Evolutionary conservation across 1,140 invertebrate species (phyloP).

Genomic region (Frieseomelitta varia): DNA sequence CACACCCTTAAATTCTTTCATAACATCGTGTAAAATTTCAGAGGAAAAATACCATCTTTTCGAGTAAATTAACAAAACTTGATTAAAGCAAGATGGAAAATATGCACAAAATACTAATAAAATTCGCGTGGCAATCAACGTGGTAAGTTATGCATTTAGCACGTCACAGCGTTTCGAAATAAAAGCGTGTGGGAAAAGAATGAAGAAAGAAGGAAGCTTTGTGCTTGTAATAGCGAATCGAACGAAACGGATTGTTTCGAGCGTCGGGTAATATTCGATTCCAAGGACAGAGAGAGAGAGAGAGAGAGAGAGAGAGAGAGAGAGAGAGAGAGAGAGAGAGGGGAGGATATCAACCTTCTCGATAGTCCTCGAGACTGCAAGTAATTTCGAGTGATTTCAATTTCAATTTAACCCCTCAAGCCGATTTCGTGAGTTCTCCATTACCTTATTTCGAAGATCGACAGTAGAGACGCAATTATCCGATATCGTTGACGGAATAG

Average conservation of each 20-base stretch:
- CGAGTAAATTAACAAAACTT: no score
- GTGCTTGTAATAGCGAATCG: background rate
- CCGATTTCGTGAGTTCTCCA: slow-evolving; percentile 69
- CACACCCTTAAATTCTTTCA: background rate
- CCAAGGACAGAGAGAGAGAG: background rate
- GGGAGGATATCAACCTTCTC: slow-evolving; percentile 18
- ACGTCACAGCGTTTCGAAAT: no score
- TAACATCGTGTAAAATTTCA: background rate
- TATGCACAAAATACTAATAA: no score
- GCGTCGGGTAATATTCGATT: slow-evolving; percentile 58
- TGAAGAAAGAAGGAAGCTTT: background rate
- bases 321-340: background rate
- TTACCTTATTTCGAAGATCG: slow-evolving; percentile 69
- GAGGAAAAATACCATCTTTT: no score
- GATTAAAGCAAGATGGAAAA: no score
- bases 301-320: background rate
- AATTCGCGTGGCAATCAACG: no score
- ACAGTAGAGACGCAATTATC: slow-evolving; percentile 63
- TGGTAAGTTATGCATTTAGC: no score
- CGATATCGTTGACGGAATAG: slow-evolving; percentile 66
- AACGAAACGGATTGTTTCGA: slow-evolving; percentile 34
- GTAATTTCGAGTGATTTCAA: slow-evolving; percentile 71
- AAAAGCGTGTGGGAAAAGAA: background rate
- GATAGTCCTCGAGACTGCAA: slow-evolving; percentile 50
- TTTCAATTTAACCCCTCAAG: slow-evolving; percentile 70